These are phyloP conservation scores for Sus scrofa DNA, from an alignment of 2,113 vertebrate species.

Conservation along the genomic window T2T-Sscrofa CM000830.6:5426501-5427000, in stretches of 20 bases:
- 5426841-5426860: background rate
- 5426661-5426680: background rate
- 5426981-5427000: fast-evolving
- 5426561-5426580: fast-evolving
- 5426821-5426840: too few species aligned
- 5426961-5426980: background rate
- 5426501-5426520: background rate
- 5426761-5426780: fast-evolving
- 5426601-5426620: background rate
- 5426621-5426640: background rate
- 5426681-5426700: fast-evolving
- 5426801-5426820: background rate
- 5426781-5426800: fast-evolving
- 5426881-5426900: background rate
- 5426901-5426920: background rate
- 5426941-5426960: background rate
- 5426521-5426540: background rate
- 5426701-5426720: background rate
- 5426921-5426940: background rate
- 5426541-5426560: fast-evolving
- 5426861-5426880: fast-evolving
- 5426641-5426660: too few species aligned
- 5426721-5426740: fast-evolving
- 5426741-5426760: fast-evolving
- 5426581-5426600: too few species aligned